Evolutionary conservation across 2,113 vertebrate species (phyloP).

Genomic region (Ciconia stormi): DNA sequence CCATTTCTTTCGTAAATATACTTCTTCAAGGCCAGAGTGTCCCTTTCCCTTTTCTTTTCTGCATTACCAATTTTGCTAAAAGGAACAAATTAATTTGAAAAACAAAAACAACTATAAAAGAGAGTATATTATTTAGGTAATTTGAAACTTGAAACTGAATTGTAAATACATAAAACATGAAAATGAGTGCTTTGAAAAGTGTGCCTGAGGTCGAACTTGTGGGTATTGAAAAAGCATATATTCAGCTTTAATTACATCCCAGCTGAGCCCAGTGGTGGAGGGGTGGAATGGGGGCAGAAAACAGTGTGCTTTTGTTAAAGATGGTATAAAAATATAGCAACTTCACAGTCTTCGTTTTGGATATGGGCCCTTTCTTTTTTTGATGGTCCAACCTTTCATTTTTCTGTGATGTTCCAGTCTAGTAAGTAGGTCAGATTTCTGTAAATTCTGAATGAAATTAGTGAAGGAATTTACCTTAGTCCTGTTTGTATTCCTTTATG

Average conservation of each 20-base stretch:
- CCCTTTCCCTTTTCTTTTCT: neutral
- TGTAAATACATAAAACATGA: neutral
- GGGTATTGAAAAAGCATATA: neutral
- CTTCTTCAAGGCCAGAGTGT: neutral
- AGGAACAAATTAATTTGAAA: neutral
- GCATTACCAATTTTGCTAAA: neutral
- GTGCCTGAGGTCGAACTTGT: neutral
- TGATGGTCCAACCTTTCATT: neutral
- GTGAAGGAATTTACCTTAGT: neutral
- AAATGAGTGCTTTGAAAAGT: neutral
- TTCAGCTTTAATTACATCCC: neutral
- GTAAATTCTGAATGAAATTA: neutral
- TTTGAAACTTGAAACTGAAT: neutral
- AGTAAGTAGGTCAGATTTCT: neutral
- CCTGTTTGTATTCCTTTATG: neutral
- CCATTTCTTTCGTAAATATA: neutral
- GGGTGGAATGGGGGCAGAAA: neutral
- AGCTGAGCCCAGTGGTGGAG: neutral
- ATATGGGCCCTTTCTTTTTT: neutral
- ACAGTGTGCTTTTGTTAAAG: neutral
- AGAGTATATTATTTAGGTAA: neutral
- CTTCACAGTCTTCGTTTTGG: neutral
- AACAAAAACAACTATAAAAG: neutral
- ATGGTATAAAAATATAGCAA: neutral
- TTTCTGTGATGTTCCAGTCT: neutral